Evolutionary conservation across 2,113 vertebrate species (phyloP).

Genomic region (Bagarius yarrelli): DNA sequence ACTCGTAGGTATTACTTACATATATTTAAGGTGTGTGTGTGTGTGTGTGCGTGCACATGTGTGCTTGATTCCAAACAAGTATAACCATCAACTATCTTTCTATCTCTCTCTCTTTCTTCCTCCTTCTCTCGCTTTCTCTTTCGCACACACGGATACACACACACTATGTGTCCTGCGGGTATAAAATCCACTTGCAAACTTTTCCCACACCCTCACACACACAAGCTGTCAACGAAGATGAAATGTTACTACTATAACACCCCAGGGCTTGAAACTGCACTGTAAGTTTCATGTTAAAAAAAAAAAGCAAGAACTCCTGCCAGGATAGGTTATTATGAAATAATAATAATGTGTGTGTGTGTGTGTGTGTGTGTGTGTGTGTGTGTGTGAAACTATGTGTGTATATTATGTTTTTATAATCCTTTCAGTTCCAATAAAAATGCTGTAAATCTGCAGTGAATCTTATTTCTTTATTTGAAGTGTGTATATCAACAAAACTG

Average conservation of each 20-base stretch:
- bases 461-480: no score
- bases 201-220: slow-evolving; percentile 45
- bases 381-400: no score
- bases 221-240: slow-evolving; percentile 20
- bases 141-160: not conserved
- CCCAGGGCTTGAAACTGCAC: slow-evolving; percentile 45
- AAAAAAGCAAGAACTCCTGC: not conserved
- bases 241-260: slow-evolving; percentile 31
- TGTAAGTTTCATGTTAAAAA: slow-evolving; percentile 32
- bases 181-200: slow-evolving; percentile 21
- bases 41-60: slow-evolving; percentile 3
- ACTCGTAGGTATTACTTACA: not conserved
- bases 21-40: slow-evolving; percentile 23
- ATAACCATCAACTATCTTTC: not conserved
- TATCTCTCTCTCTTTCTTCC: not conserved
- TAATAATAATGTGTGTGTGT: not conserved
- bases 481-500: no score
- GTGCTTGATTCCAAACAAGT: slow-evolving; percentile 9
- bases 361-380: not conserved
- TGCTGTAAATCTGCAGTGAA: no score
- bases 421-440: no score
- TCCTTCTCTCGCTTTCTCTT: not conserved
- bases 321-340: not conserved
- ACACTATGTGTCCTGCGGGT: slow-evolving; percentile 35
- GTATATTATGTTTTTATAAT: not conserved